Base-by-base conservation (phyloP, 2,888 invertebrate species). In the Volucella inflata region DNA sequence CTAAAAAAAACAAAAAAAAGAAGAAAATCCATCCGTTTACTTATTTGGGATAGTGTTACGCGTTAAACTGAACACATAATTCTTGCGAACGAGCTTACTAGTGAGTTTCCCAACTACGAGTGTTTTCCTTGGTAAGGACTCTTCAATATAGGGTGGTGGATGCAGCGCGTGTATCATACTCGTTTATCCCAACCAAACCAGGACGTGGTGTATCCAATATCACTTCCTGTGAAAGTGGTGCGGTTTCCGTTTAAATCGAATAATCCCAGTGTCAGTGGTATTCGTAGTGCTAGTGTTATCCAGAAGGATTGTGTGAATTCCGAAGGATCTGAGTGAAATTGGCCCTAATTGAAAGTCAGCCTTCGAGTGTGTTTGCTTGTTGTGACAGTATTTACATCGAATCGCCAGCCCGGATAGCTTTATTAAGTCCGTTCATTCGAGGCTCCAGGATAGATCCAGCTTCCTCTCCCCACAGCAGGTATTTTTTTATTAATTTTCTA, bases 41-140 rank as follows among this genome's bases (percentile, higher is more conserved):
- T 4, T 21, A 6, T 30, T 30, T 30, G 4, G 30, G 30, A 30
- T 44, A 64, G 42, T 14, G 65, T 55, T 53, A 48, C 55, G 71
- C 48, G 67, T 60, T 59, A 71, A 72, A 68, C 64, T 64, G 62
- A 75, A 80, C 62, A 70, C 64, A 78, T 83, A 74, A 83, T 83
- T 74, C 83, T 70, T 64, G 57, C 74, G 78, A n/a, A 60, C 60
- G 68, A 65, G 59, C 62, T 60, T 51, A 75, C 40, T 16, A 46
- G 65, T 21, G 38, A 53, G 50, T 60, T 59, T 67, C 46, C 21
- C 42, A 21, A 30, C 59, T 17, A 42, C 50, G 21, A 60, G 67
- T 68, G 53, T 48, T 64, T 62, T 55, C 38, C 62, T 64, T 6
- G 64, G 57, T 68, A 70, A 82, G 78, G 78, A 83, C 83, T 57